These are phyloP conservation scores for Drosophila kanapiae DNA, from an alignment of 1,140 invertebrate species.

Conservation along the genomic window DNA sequence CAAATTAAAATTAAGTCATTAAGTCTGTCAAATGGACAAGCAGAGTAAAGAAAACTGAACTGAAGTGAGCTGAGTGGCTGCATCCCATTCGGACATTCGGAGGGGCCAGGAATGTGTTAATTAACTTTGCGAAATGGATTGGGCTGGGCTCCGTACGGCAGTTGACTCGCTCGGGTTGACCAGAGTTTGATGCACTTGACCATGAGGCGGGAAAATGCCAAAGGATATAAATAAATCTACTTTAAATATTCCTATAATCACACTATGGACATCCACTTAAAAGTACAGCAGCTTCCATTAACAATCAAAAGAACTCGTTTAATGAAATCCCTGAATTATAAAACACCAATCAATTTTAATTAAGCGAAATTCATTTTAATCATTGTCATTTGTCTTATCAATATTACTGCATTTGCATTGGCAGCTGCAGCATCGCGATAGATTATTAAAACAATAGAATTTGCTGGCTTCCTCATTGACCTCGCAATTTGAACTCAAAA, in stretches of 20 bases:
- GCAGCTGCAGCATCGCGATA: constrained; percentile 51
- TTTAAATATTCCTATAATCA: not conserved
- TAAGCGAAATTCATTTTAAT: constrained; percentile 15
- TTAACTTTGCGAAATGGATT: constrained; percentile 50
- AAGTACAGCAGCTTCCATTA: constrained; percentile 11
- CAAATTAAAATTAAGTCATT: constrained; percentile 82
- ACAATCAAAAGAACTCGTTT: not conserved
- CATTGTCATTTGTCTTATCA: constrained; percentile 42
- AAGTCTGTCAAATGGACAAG: constrained; percentile 57
- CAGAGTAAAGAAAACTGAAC: constrained; percentile 32
- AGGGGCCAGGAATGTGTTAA: constrained; percentile 42
- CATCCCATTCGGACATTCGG: not conserved
- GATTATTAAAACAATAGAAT: constrained; percentile 63
- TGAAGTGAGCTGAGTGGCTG: not conserved
- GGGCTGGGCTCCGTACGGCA: not conserved
- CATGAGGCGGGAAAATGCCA: not conserved
- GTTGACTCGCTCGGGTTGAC: not conserved
- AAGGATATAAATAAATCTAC: not conserved
- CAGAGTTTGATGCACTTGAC: constrained; percentile 3
- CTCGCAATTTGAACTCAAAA: constrained; percentile 62
- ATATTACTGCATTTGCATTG: constrained; percentile 39
- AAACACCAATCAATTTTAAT: constrained; percentile 27
- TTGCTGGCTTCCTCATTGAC: constrained; percentile 68
- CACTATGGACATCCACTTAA: not conserved
- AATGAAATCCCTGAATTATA: constrained; percentile 3